Conservation (phyloP, 1,140 invertebrate genomes). For the Pentalonia nigronervosa region DNA sequence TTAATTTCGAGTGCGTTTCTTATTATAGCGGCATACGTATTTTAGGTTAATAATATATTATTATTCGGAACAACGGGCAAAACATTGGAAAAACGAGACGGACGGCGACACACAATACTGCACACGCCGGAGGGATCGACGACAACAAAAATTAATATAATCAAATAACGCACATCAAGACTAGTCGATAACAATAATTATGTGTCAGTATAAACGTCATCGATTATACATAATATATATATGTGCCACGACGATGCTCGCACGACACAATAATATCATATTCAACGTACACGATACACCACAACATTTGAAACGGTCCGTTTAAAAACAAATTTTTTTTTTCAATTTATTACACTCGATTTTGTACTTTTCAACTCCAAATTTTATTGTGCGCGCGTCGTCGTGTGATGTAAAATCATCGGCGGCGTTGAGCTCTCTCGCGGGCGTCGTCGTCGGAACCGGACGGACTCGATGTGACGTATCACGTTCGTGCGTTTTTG, state of each 20-base stretch:
- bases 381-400: background rate
- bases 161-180: background rate
- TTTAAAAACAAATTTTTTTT: constrained; percentile 9
- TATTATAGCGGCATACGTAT: background rate
- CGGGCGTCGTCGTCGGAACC: too few relatives aligned
- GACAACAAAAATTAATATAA: background rate
- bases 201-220: background rate
- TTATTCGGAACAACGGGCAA: background rate
- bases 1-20: background rate
- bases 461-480: too few relatives aligned
- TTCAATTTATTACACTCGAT: background rate
- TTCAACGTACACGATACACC: background rate
- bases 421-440: background rate
- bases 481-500: background rate
- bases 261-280: background rate
- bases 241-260: background rate
- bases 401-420: background rate
- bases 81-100: background rate
- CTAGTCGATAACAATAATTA: background rate
- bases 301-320: background rate
- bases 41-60: background rate
- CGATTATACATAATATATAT: background rate
- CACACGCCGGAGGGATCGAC: background rate
- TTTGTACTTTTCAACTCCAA: background rate
- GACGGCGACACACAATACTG: background rate